These are phyloP conservation scores for Lates japonicus DNA, from an alignment of 2,797 vertebrate genomes.

Conservation along the genomic window DNA sequence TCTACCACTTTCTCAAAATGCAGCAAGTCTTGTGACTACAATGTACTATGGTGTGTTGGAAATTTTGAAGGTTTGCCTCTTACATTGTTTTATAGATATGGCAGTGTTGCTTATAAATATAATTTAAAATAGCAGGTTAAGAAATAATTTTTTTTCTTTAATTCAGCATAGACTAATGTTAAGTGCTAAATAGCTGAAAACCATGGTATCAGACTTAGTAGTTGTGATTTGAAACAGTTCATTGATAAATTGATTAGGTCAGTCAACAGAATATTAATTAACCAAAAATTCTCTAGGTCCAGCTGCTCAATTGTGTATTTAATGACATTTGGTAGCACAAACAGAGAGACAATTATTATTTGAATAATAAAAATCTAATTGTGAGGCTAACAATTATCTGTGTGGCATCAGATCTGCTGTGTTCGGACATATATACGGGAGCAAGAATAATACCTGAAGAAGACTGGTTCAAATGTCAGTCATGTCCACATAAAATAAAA, in stretches of 20 bases:
- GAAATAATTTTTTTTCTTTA: not conserved
- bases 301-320: not conserved
- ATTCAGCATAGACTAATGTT: not conserved
- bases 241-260: not conserved
- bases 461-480: not conserved
- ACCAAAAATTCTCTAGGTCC: not conserved
- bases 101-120: not conserved
- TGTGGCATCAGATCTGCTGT: conserved; percentile 1
- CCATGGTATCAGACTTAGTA: not conserved
- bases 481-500: not conserved
- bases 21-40: conserved; percentile 1
- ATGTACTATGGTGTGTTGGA: not conserved
- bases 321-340: not conserved
- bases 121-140: not conserved
- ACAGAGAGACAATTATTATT: not conserved
- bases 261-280: not conserved
- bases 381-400: not conserved
- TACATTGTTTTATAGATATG: not conserved
- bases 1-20: not conserved
- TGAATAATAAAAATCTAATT: not conserved
- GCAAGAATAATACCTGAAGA: not conserved
- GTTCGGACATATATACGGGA: not conserved
- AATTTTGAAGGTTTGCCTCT: not conserved
- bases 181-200: not conserved
- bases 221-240: not conserved